phyloP scores from a whole-genome alignment of 2,888 invertebrate genomes.

The Thymelicus sylvestris region DNA sequence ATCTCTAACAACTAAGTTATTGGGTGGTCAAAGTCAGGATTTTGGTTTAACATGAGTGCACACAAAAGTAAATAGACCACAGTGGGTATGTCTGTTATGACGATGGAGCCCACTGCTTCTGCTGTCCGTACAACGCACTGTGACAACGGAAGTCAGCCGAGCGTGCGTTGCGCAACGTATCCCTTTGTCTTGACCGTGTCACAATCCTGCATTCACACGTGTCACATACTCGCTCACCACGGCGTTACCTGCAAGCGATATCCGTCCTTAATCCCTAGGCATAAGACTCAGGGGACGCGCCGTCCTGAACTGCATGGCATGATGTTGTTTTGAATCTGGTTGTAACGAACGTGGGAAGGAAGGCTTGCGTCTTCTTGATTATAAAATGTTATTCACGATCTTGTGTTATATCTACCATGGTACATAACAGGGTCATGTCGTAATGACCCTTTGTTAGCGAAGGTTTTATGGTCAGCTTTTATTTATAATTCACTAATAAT shows the following conservation, averaged over 20 bases:
- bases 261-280: not conserved
- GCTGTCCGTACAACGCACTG: constrained; percentile 40
- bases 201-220: constrained; percentile 21
- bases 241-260: not conserved
- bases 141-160: constrained; percentile 53
- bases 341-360: constrained; percentile 22
- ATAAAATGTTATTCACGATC: constrained; percentile 13
- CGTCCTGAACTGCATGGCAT: not conserved
- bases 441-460: not conserved
- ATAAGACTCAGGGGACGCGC: not conserved
- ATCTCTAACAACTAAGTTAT: too few species aligned
- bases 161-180: constrained; percentile 52
- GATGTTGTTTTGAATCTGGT: constrained; percentile 12
- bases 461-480: not conserved
- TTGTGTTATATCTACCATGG: constrained; percentile 5
- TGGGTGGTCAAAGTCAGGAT: too few species aligned
- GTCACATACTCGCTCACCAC: constrained; percentile 1
- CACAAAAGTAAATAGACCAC: too few species aligned
- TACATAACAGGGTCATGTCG: constrained; percentile 3
- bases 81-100: not conserved
- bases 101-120: constrained; percentile 9
- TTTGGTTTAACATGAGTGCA: too few species aligned
- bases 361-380: constrained; percentile 16
- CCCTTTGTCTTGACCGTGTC: constrained; percentile 41
- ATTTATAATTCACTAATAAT: not conserved